Conservation (phyloP, 1,140 invertebrate genomes). For the Pseudomyrmex concolor region DNA sequence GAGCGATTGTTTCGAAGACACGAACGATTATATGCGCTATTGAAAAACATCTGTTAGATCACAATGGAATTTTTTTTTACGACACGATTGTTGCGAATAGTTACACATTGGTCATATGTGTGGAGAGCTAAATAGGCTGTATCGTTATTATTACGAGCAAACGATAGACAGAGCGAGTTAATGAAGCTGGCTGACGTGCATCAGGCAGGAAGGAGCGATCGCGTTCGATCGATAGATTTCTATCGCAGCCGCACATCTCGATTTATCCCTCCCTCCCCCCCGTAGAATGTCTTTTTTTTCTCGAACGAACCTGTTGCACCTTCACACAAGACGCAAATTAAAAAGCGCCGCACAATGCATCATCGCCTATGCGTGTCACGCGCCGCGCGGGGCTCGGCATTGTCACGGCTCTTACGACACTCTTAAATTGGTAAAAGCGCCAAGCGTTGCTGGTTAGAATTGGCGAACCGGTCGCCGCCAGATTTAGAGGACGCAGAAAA, state of each 20-base stretch:
- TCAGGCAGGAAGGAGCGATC: conserved; percentile 2
- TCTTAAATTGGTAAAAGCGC: conserved; percentile 37
- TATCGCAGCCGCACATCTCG: background rate
- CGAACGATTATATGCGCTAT: background rate
- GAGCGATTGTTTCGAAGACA: background rate
- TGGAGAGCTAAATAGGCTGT: conserved; percentile 31
- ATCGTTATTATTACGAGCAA: background rate
- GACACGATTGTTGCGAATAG: conserved; percentile 2
- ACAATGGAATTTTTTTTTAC: conserved; percentile 37
- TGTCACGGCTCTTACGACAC: background rate
- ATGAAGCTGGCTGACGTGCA: conserved; percentile 15
- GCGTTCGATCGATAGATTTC: background rate
- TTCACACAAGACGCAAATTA: conserved; percentile 10
- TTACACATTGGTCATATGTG: conserved; percentile 5
- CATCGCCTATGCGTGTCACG: conserved; percentile 49
- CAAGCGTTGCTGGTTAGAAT: background rate
- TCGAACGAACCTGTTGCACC: conserved; percentile 62
- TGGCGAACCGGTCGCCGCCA: background rate
- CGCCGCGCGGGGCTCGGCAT: background rate
- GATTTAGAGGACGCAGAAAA: no score
- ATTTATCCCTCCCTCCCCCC: background rate
- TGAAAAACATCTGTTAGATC: background rate
- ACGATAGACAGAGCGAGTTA: conserved; percentile 32
- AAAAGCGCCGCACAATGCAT: conserved; percentile 19
- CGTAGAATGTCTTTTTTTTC: no score